Evolutionary conservation across 2,113 vertebrate species (phyloP), one percentile per base, ranked within the genome.

Genomic region (Eurystomus gularis): DNA sequence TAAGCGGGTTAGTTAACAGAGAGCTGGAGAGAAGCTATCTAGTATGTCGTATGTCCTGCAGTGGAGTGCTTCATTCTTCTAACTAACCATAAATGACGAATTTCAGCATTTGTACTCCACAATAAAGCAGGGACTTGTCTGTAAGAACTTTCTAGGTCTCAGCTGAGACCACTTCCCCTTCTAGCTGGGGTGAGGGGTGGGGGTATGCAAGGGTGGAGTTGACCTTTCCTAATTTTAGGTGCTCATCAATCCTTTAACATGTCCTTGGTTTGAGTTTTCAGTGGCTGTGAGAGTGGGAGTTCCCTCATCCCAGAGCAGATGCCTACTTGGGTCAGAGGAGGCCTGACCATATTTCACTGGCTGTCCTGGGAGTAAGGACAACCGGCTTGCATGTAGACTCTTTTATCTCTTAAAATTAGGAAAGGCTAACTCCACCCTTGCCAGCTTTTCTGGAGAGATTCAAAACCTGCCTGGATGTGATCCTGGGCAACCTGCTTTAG

Each of bases 371-470:
- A 60, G 37, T 75, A 40, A 73, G 73, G 37, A 62, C 12, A 64
- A 8, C n/a, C n/a, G 48, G 1, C 10, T 3, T 16, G 16, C 20
- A 48, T 0, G 0, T 21, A 11, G 24, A 15, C 7, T 3, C 40
- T 80, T 19, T 2, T 1, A 8, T 17, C 51, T 55, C 72, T 57
- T 51, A 48, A 86, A 94, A 61, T 52, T 8, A 39, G 7, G 49
- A 68, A 65, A 76, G 35, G 26, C 4, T 66, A 65, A 44, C 71
- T 68, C n/a, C 19, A 16, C 39, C n/a, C 23, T 77, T 48, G 29
- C 21, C 58, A 33, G 17, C 26, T 65, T 65, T 26, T 20, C 17
- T 21, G 62, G 39, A 31, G 39, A 65, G 39, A 10, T 29, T 64
- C 18, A 29, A 40, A 65, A 29, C 62, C 39, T 42, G 17, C 26